A percentile compares a stretch with the other conserved stretches of the same genome.
Evolutionary conservation across 2,113 vertebrate genomes (phyloP).

Genomic region (Odobenus rosmarus): DNA sequence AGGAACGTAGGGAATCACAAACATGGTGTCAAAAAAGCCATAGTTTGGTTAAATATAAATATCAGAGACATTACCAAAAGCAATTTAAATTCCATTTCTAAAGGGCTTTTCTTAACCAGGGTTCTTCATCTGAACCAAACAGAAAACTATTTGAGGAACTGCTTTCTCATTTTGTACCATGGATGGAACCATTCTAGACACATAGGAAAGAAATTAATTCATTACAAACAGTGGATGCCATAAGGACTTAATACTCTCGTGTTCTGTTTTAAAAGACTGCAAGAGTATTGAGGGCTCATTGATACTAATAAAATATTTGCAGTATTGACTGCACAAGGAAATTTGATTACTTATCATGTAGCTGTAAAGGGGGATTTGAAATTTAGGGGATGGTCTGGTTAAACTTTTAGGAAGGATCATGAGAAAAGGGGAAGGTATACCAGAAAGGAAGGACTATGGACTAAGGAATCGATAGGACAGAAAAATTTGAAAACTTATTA

Average conservation of each 20-base stretch:
- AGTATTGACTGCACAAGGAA: slow-evolving; percentile 17
- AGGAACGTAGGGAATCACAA: neutral
- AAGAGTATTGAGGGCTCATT: neutral
- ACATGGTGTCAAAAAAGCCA: neutral
- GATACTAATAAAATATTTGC: slow-evolving; percentile 37
- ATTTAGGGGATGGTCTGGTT: neutral
- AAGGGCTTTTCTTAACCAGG: neutral
- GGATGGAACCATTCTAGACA: neutral
- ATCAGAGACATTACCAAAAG: neutral
- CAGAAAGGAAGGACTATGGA: neutral
- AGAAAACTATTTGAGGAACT: slow-evolving; percentile 25
- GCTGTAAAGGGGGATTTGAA: slow-evolving; percentile 17
- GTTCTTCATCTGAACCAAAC: neutral
- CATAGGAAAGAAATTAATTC: neutral
- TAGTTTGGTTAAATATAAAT: slow-evolving; percentile 29
- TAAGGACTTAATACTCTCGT: neutral
- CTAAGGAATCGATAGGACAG: neutral
- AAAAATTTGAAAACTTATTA: neutral
- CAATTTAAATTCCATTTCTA: slow-evolving; percentile 38
- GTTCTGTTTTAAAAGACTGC: neutral
- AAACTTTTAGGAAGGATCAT: slow-evolving; percentile 13
- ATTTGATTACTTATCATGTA: neutral
- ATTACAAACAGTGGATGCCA: neutral
- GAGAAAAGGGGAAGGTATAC: neutral
- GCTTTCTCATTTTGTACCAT: neutral